Conservation (phyloP, 2,888 invertebrate genomes). For the Heliothis peltigera region DNA sequence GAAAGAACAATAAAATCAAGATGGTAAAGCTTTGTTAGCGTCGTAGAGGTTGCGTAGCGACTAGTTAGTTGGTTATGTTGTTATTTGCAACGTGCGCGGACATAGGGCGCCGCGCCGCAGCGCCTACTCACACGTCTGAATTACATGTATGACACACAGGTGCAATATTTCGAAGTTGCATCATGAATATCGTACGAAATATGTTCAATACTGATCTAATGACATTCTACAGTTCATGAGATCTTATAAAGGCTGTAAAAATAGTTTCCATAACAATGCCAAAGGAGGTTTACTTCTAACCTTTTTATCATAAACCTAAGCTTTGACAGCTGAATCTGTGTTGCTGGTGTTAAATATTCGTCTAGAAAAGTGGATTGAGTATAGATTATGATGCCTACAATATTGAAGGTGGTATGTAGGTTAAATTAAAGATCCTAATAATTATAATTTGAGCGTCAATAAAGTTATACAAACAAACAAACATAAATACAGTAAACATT, state of each 20-base stretch:
- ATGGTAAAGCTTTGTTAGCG: conserved; percentile 26
- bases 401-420: no score
- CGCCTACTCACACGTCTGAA: conserved; percentile 12
- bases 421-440: no score
- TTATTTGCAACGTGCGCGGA: conserved; percentile 39
- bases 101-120: conserved; percentile 17
- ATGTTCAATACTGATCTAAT: neutral
- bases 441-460: no score
- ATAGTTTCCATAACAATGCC: neutral
- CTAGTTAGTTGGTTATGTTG: conserved; percentile 19
- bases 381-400: neutral
- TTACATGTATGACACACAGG: conserved; percentile 9
- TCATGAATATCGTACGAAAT: neutral
- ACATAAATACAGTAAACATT: neutral
- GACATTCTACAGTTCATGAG: neutral
- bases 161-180: neutral
- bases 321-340: neutral
- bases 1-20: conserved; percentile 19
- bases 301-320: neutral
- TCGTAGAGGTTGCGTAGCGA: conserved; percentile 46
- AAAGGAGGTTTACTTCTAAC: neutral
- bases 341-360: neutral
- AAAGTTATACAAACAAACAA: no score
- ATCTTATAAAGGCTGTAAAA: neutral
- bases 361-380: neutral